These are phyloP conservation scores for Botia almorhae DNA, from an alignment of 2,797 vertebrate genomes.

Conservation along the genomic window DNA sequence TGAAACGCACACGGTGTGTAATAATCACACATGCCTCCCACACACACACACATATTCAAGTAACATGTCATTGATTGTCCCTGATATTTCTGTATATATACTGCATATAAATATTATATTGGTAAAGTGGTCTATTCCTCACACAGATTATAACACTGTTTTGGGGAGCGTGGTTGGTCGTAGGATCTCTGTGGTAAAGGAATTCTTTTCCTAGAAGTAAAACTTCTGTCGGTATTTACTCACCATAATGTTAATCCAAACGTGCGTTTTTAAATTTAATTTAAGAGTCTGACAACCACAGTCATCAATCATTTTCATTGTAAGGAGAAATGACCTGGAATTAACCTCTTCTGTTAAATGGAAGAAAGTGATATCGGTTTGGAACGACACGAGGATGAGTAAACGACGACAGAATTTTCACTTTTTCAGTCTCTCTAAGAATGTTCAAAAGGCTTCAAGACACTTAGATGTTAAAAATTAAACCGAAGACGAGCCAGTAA, in stretches of 20 bases:
- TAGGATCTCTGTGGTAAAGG: neutral
- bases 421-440: neutral
- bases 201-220: too few species aligned
- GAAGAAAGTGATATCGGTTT: neutral
- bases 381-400: neutral
- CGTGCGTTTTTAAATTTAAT: too few species aligned
- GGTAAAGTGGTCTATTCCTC: slow-evolving; percentile 33
- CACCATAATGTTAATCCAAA: too few species aligned
- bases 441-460: neutral
- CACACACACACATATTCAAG: slow-evolving; percentile 10
- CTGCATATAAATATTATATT: slow-evolving; percentile 34
- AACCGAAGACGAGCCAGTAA: neutral
- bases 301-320: too few species aligned
- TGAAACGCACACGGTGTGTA: neutral
- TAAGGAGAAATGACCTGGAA: too few species aligned
- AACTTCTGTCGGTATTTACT: too few species aligned
- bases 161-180: slow-evolving; percentile 41
- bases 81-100: slow-evolving; percentile 68
- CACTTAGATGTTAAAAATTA: neutral
- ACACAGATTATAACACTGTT: slow-evolving; percentile 40
- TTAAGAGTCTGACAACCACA: too few species aligned
- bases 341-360: too few species aligned
- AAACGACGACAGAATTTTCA: neutral
- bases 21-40: slow-evolving; percentile 24
- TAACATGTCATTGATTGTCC: slow-evolving; percentile 67